A percentile compares a stretch with the other conserved stretches of the same genome.
These are phyloP conservation scores for Ridgeia piscesae DNA, from an alignment of 1,140 invertebrate species.

Conservation along the genomic window DNA sequence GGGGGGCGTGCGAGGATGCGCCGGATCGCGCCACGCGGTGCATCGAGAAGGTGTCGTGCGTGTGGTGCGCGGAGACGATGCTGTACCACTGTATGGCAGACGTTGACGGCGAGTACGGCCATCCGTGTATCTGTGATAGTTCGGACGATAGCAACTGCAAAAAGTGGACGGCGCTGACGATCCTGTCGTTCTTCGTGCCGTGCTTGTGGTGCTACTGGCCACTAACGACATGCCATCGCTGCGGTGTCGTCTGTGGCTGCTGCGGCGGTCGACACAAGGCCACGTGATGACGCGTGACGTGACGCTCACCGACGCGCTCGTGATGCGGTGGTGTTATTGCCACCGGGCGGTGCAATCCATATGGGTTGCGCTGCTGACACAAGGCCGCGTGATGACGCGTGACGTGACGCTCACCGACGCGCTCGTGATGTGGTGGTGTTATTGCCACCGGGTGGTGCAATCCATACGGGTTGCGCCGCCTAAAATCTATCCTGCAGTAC, in stretches of 20 bases:
- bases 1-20: constrained; percentile 83
- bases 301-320: neutral
- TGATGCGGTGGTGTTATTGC: neutral
- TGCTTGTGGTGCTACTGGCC: constrained; percentile 92
- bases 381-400: too few relatives aligned
- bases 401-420: constrained; percentile 28
- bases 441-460: neutral
- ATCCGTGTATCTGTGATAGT: constrained; percentile 58
- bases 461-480: neutral
- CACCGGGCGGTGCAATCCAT: neutral
- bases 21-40: constrained; percentile 80
- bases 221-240: constrained; percentile 79
- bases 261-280: constrained; percentile 83
- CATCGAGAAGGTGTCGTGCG: constrained; percentile 80
- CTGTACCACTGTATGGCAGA: constrained; percentile 91
- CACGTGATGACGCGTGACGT: too few relatives aligned
- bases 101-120: constrained; percentile 63
- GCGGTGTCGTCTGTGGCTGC: constrained; percentile 74
- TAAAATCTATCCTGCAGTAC: neutral
- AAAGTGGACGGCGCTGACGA: constrained; percentile 78
- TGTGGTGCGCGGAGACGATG: constrained; percentile 78
- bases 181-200: constrained; percentile 84
- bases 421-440: neutral
- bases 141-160: constrained; percentile 50
- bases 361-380: neutral